Conservation (phyloP, 2,797 vertebrate genomes). For the Eptatretus atami region DNA sequence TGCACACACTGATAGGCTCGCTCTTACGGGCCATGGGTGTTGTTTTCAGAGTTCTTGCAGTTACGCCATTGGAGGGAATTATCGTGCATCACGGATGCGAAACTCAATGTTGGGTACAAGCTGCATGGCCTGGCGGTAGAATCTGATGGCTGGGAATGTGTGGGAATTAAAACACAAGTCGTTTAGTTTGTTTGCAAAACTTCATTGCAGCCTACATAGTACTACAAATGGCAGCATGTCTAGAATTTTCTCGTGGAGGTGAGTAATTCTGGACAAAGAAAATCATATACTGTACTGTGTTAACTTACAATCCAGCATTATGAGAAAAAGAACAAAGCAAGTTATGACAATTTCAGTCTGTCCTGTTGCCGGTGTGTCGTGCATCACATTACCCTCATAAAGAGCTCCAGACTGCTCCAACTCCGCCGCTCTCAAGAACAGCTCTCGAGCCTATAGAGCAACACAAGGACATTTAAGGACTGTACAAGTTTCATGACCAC, state of each 20-base stretch:
- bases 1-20: no score
- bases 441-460: conserved; percentile 41
- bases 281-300: no score
- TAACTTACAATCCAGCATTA: no score
- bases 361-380: not conserved
- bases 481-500: no score
- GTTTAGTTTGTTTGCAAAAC: conserved; percentile 7
- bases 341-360: not conserved
- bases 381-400: conserved; percentile 45
- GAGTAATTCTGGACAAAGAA: no score
- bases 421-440: conserved; percentile 74
- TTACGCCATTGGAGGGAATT: no score
- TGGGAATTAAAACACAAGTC: conserved; percentile 12
- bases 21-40: no score
- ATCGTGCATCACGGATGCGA: conserved; percentile 33
- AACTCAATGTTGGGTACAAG: conserved; percentile 94
- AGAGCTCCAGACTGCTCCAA: conserved; percentile 78
- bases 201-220: no score
- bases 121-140: conserved; percentile 90
- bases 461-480: conserved; percentile 8
- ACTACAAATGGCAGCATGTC: no score
- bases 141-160: conserved; percentile 64
- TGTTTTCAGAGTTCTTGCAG: no score
- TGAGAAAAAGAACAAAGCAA: not conserved
- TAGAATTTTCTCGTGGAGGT: no score